Conservation (phyloP, 2,888 invertebrate genomes). For the Epistrophe grossulariae region DNA sequence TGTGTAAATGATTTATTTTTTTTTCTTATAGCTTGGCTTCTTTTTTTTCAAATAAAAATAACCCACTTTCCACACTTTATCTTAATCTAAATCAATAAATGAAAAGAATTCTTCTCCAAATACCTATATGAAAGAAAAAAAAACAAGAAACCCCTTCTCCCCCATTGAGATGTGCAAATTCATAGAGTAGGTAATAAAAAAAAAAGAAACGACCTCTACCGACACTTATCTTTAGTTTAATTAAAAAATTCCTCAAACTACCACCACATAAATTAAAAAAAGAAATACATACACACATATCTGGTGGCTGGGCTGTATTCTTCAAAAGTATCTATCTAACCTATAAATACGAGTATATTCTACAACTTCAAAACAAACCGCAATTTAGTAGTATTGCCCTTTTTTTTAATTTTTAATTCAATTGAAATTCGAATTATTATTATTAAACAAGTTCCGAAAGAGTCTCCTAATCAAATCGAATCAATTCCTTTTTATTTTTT, state of each 20-base stretch:
- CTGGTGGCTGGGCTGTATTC: conserved; percentile 25
- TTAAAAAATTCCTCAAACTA: conserved; percentile 47
- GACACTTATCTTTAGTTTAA: conserved; percentile 58
- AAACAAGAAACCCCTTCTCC: neutral
- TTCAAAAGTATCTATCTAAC: conserved; percentile 13
- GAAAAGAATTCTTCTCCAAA: neutral
- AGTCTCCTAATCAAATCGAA: conserved; percentile 69
- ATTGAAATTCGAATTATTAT: conserved; percentile 66
- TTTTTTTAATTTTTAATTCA: conserved; percentile 57
- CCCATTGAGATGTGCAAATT: conserved; percentile 37
- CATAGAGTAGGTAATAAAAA: conserved; percentile 41
- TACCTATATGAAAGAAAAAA: no score
- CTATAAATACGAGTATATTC: neutral
- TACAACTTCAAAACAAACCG: conserved; percentile 30
- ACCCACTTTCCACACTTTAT: conserved; percentile 42
- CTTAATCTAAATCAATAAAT: conserved; percentile 60
- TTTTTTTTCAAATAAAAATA: conserved; percentile 8
- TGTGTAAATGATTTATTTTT: neutral
- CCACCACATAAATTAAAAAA: conserved; percentile 21
- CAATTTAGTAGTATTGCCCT: neutral
- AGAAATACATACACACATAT: neutral
- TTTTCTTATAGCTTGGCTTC: neutral
- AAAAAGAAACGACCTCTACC: conserved; percentile 45
- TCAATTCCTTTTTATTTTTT: conserved; percentile 52
- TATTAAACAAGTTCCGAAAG: conserved; percentile 31